Percentiles rank a stretch among this genome's conserved stretches.
Conservation (phyloP, 2,113 vertebrate genomes). For the Harpagus bidentatus region DNA sequence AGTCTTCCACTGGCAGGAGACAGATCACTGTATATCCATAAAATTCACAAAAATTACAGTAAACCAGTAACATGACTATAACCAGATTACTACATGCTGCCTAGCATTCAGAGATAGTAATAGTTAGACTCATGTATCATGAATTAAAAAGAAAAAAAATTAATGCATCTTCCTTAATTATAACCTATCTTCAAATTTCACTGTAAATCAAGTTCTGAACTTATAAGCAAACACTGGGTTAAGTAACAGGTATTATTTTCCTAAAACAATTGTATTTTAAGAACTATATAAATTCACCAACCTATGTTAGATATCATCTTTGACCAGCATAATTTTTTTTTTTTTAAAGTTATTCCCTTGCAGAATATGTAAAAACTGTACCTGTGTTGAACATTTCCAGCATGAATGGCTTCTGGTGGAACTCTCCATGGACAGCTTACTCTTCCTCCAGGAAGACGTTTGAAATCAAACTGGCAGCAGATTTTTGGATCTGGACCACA, state of each 20-base stretch:
- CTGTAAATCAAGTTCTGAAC: background rate
- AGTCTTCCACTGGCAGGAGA: background rate
- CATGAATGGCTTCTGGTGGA: conserved; percentile 84
- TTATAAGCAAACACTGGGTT: background rate
- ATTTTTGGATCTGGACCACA: conserved; percentile 92
- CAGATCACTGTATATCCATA: background rate
- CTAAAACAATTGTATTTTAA: background rate
- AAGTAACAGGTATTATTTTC: background rate
- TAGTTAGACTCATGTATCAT: background rate
- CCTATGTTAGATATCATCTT: background rate
- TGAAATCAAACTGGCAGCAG: conserved; percentile 97
- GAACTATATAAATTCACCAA: background rate
- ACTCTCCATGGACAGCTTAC: conserved; percentile 89
- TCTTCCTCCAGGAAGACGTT: conserved; percentile 87
- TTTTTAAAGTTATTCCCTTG: background rate
- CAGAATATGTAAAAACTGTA: conserved; percentile 28
- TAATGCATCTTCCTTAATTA: background rate
- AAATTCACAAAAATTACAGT: background rate
- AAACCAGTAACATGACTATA: background rate
- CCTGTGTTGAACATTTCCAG: conserved; percentile 85
- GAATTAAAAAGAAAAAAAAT: background rate
- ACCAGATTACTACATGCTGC: background rate
- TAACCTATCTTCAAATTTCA: background rate
- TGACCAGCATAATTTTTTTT: background rate
- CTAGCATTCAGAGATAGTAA: background rate